Percentiles rank a stretch among this genome's conserved stretches.
phyloP scores from a whole-genome alignment of 2,797 vertebrate species.

The Tenualosa ilisha region DNA sequence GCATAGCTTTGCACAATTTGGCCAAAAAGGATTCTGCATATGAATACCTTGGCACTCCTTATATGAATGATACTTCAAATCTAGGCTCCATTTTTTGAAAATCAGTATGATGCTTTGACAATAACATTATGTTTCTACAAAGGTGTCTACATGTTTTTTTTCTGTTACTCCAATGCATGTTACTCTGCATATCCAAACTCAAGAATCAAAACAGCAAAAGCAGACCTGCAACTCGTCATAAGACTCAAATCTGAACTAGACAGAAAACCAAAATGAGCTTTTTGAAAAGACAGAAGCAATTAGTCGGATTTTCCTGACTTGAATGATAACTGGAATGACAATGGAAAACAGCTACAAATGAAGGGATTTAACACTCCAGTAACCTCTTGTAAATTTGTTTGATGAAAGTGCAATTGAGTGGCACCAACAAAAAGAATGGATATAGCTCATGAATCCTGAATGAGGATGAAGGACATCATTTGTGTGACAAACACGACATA shows the following conservation, averaged over 20 bases:
- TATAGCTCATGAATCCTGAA: slow-evolving; percentile 1
- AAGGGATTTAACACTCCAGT: not conserved
- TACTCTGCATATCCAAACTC: not conserved
- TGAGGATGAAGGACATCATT: not conserved
- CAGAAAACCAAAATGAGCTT: too few relatives aligned
- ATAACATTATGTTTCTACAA: not conserved
- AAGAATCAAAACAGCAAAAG: not conserved
- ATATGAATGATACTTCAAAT: not conserved
- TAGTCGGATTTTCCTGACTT: not conserved
- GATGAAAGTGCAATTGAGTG: not conserved
- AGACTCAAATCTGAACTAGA: too few relatives aligned
- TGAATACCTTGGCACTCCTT: not conserved
- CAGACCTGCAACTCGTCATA: not conserved
- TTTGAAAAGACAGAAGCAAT: not conserved
- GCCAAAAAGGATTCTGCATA: not conserved
- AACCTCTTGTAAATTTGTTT: not conserved
- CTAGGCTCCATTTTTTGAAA: not conserved
- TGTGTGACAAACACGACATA: not conserved
- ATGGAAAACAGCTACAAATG: not conserved
- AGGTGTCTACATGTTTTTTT: not conserved
- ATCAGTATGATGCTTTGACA: not conserved
- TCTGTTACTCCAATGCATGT: not conserved
- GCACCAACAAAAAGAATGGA: not conserved
- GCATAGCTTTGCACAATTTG: not conserved
- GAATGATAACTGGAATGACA: not conserved